Conservation (phyloP, 2,113 vertebrate species). For the Pandion haliaetus region DNA sequence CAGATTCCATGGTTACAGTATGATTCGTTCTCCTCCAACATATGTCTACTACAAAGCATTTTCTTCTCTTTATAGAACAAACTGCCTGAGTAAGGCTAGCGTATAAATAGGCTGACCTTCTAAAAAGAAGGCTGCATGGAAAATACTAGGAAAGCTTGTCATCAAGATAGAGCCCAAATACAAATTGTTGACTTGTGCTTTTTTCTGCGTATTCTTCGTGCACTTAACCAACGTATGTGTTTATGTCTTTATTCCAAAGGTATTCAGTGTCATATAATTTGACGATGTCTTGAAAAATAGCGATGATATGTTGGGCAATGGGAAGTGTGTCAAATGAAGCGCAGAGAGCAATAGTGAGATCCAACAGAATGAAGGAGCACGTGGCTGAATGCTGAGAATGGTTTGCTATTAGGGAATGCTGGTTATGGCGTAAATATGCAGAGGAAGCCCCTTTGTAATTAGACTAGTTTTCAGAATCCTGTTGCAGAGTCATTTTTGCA, state of each 20-base stretch:
- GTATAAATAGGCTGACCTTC: background rate
- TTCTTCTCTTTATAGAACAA: background rate
- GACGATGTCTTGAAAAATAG: background rate
- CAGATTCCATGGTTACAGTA: background rate
- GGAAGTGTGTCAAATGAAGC: background rate
- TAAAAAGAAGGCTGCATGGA: background rate
- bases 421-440: background rate
- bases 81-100: background rate
- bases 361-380: background rate
- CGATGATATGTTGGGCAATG: background rate
- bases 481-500: background rate
- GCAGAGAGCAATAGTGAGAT: background rate
- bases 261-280: background rate
- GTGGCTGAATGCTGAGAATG: background rate
- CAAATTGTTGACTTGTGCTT: background rate
- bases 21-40: background rate
- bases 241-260: background rate
- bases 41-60: background rate
- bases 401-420: background rate
- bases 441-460: background rate
- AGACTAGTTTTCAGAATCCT: background rate
- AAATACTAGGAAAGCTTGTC: background rate
- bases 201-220: background rate
- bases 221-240: fast-evolving
- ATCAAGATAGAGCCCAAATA: background rate